Evolutionary conservation across 2,888 invertebrate species (phyloP), one percentile per base, ranked within the genome.

Genomic region (Subacronicta megacephala): DNA sequence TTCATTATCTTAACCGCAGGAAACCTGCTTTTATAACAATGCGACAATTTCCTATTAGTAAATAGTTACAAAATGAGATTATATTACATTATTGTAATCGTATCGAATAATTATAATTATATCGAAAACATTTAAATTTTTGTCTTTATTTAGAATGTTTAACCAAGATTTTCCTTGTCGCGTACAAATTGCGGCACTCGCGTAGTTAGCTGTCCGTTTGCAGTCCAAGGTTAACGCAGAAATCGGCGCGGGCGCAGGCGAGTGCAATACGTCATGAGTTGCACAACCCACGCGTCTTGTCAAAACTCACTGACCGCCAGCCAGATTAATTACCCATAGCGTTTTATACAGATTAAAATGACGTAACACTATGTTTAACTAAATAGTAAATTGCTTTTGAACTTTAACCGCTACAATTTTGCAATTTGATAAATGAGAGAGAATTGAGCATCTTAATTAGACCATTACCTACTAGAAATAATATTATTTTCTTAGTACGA

Each of bases 181-280:
- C 65, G 52, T 72, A 38, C 61, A 53, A 59, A 53, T 76, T 74
- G 57, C 40, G 63, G 73, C 75, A 76, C 35, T 63, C 62, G 55
- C 60, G 36, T 37, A 54, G 40, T 43, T 43, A 40, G 52, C 60
- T 62, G 56, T 51, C 67, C 62, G 67, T 72, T 76, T 70, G 76
- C 74, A 72, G 76, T 78, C 80, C 89, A 89, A 89, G 89, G 89
- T 85, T 83, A 84, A 62, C 72, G 77, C 82, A 81, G 81, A 80
- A 82, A 83, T 73, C 73, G 68, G 76, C 80, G 79, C 78, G 71
- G 63, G 76, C 83, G 80, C 83, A 81, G 77, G 77, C 84, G 77
- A 73, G 66, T 78, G 82, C 80, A 77, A 74, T 75, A 80, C 80
- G 79, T 81, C 82, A 80, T 74, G 65, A 47, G 71, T 89, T 89